phyloP scores from a whole-genome alignment of 2,888 invertebrate genomes.

The Cephus pygmeus region DNA sequence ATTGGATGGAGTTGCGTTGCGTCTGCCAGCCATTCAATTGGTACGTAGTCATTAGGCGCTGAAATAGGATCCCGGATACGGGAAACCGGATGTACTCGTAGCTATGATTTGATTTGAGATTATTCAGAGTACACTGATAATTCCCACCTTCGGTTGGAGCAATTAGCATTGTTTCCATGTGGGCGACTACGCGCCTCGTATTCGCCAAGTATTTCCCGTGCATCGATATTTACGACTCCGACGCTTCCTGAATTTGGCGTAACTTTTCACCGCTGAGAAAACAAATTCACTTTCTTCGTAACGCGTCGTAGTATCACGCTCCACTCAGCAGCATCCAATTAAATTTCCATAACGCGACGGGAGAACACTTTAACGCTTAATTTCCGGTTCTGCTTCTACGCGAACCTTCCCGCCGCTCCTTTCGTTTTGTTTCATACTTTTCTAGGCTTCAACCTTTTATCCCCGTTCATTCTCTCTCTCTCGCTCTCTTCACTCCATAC shows the following conservation, averaged over 20 bases:
- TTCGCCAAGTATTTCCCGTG: neutral
- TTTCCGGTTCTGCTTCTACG: neutral
- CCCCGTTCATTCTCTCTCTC: neutral
- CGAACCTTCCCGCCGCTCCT: neutral
- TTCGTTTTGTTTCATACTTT: neutral
- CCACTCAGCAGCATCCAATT: conserved; percentile 34
- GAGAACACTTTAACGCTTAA: neutral
- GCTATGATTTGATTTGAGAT: neutral
- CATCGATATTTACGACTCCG: neutral
- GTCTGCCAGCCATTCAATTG: neutral
- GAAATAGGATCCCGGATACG: neutral
- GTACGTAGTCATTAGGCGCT: neutral
- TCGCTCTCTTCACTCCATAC: neutral
- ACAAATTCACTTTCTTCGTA: neutral
- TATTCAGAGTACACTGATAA: neutral
- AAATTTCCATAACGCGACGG: conserved; percentile 34
- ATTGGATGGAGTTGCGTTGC: neutral
- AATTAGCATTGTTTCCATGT: neutral
- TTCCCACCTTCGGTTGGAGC: neutral
- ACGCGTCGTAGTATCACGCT: conserved; percentile 6
- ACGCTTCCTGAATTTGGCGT: neutral
- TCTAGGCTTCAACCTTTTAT: neutral
- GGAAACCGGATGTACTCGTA: neutral
- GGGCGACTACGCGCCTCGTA: neutral
- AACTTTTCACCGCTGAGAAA: neutral